These are phyloP conservation scores for Myrmecobius fasciatus DNA, from an alignment of 2,113 vertebrate genomes.

Conservation along the genomic window DNA sequence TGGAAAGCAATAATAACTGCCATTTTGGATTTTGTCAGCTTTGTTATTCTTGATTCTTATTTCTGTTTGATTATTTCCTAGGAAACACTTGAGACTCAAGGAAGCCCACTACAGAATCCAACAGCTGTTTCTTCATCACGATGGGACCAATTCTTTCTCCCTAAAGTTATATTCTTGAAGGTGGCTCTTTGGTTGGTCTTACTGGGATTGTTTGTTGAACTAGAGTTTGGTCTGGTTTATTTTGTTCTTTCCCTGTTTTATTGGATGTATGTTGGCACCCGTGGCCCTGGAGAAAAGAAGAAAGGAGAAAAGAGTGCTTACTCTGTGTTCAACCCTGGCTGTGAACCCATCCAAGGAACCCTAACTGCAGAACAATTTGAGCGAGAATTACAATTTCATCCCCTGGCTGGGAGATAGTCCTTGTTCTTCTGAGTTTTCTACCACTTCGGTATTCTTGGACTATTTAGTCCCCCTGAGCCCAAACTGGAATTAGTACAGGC, in stretches of 20 bases:
- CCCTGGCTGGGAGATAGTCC: constrained; percentile 74
- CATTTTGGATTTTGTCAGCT: not conserved
- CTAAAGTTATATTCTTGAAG: constrained; percentile 88
- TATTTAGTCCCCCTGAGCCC: accelerated
- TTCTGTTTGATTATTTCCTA: constrained; percentile 64
- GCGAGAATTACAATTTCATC: constrained; percentile 90
- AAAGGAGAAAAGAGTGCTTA: constrained; percentile 94
- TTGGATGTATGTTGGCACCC: constrained; percentile 93
- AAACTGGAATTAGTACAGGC: constrained; percentile 3
- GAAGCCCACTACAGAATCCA: not conserved
- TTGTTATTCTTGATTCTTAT: constrained; percentile 12
- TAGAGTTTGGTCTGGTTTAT: constrained; percentile 92
- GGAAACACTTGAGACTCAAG: constrained; percentile 36
- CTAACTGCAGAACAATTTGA: constrained; percentile 95
- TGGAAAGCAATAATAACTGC: not conserved
- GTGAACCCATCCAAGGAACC: constrained; percentile 90
- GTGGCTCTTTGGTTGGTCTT: constrained; percentile 93
- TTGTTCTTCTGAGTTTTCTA: not conserved
- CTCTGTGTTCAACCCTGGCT: constrained; percentile 96
- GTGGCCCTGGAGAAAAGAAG: constrained; percentile 83
- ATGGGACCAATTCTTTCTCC: constrained; percentile 66
- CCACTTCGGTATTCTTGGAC: not conserved
- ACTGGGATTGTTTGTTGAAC: constrained; percentile 90
- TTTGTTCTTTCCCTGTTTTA: constrained; percentile 94
- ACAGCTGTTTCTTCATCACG: not conserved